These are phyloP conservation scores for Hippolais icterina DNA, from an alignment of 2,113 vertebrate genomes.

Conservation along the genomic window DNA sequence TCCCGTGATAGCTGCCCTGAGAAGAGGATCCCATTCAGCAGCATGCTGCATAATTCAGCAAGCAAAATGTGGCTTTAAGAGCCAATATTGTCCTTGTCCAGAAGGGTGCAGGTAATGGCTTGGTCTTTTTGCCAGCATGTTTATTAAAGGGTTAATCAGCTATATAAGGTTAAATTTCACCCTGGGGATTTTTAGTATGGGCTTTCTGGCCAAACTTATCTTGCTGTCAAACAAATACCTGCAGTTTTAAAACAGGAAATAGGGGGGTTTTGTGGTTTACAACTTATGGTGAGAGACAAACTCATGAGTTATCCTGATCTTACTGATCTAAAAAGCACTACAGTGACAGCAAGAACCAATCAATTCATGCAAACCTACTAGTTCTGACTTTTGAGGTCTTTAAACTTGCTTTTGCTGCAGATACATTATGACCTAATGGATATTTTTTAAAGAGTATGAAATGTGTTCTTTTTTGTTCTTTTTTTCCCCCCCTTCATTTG, in stretches of 20 bases:
- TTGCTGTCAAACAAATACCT: neutral
- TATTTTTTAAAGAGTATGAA: neutral
- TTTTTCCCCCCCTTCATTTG: neutral
- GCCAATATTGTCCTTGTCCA: conserved; percentile 14
- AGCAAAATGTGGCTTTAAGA: neutral
- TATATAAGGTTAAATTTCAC: conserved; percentile 57
- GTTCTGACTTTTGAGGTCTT: neutral
- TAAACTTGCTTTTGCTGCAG: neutral
- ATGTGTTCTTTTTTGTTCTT: neutral
- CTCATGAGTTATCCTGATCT: neutral
- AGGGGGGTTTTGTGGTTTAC: neutral
- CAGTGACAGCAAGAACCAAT: neutral
- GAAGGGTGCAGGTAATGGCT: conserved; percentile 36
- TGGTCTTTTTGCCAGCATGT: conserved; percentile 36
- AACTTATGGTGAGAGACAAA: neutral
- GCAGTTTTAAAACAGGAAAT: neutral
- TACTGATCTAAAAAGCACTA: neutral
- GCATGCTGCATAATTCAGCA: neutral
- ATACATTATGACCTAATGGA: neutral
- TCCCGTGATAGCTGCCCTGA: neutral
- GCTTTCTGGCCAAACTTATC: conserved; percentile 14
- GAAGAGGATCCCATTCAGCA: neutral
- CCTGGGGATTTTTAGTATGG: conserved; percentile 22
- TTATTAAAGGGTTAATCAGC: conserved; percentile 61
- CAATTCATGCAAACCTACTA: neutral